Conservation (phyloP, 2,113 vertebrate species). For the Hyperoodon ampullatus region DNA sequence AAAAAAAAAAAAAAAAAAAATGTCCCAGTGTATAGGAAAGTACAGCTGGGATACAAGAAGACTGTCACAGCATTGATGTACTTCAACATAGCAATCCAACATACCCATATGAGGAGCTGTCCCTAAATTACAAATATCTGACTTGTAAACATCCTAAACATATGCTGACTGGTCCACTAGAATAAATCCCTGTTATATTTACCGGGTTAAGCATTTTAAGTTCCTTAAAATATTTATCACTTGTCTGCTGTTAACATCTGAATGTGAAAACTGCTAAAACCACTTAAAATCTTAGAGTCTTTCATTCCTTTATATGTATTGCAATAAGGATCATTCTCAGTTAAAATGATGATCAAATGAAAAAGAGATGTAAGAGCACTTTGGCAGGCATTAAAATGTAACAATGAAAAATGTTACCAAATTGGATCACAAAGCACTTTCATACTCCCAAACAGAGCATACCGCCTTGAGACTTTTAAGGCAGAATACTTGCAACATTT, state of each 20-base stretch:
- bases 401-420: conserved; percentile 23
- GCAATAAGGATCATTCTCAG: not conserved
- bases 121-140: not conserved
- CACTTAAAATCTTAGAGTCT: not conserved
- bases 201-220: not conserved
- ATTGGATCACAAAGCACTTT: not conserved
- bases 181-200: conserved; percentile 5
- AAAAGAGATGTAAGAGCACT: not conserved
- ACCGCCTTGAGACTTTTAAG: not conserved
- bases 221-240: conserved; percentile 22
- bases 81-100: not conserved
- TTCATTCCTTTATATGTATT: not conserved
- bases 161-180: not conserved
- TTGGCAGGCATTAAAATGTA: not conserved
- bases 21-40: not conserved
- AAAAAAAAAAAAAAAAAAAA: too few relatives aligned
- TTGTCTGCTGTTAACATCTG: not conserved
- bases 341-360: not conserved
- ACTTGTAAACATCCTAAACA: not conserved
- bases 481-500: not conserved
- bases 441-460: not conserved
- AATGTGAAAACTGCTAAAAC: not conserved
- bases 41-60: not conserved
- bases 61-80: not conserved
- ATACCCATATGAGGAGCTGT: not conserved